Percentiles rank a stretch among this genome's conserved stretches.
These are phyloP conservation scores for Belgica antarctica DNA, from an alignment of 2,888 invertebrate genomes.

Conservation along the genomic window DNA sequence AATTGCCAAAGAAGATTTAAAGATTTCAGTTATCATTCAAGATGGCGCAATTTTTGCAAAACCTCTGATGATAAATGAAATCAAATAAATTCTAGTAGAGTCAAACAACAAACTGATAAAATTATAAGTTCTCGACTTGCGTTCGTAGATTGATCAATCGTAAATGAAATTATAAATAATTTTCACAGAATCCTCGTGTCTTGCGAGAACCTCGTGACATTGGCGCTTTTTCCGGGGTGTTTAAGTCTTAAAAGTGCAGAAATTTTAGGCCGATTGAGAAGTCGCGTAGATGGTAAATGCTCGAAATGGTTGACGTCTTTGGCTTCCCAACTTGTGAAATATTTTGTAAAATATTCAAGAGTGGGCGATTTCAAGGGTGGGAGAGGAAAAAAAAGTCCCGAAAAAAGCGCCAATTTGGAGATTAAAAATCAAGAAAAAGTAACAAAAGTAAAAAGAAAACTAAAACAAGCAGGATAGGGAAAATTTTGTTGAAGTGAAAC, in stretches of 20 bases:
- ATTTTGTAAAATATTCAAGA: not conserved
- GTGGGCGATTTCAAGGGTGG: too few relatives aligned
- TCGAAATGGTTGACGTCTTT: not conserved
- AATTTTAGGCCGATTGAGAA: not conserved
- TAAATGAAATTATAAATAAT: not conserved
- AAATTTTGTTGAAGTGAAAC: not conserved
- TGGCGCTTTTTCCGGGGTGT: not conserved
- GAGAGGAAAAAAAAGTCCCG: not conserved
- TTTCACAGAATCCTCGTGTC: not conserved
- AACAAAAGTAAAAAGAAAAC: not conserved
- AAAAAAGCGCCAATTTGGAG: constrained; percentile 15
- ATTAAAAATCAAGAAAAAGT: not conserved
- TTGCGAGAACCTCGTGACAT: not conserved
- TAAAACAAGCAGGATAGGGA: not conserved
- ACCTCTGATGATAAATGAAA: too few relatives aligned
- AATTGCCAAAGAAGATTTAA: constrained; percentile 12
- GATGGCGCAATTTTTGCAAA: not conserved
- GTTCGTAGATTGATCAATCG: not conserved
- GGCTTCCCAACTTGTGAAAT: not conserved
- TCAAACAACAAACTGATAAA: constrained; percentile 20
- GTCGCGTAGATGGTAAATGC: constrained; percentile 26
- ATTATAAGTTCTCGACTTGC: constrained; percentile 11
- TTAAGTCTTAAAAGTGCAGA: not conserved
- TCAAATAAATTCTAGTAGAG: too few relatives aligned
- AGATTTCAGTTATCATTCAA: not conserved